Conservation (phyloP, 2,888 invertebrate genomes). For the Caenorhabditis sp. region DNA sequence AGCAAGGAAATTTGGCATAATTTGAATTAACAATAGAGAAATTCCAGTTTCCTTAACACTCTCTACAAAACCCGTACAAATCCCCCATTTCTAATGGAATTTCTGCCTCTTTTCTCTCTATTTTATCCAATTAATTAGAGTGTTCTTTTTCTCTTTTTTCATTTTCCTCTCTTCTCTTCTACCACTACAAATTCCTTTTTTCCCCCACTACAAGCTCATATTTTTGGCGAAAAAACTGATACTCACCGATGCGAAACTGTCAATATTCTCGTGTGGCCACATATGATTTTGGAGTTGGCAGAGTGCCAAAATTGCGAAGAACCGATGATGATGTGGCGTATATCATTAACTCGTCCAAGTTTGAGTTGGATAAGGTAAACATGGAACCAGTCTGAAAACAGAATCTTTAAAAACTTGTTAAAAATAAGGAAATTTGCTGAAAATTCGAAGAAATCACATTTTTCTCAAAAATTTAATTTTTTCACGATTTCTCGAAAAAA, state of each 20-base stretch:
- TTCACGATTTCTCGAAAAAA: too few relatives aligned
- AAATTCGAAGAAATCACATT: too few relatives aligned
- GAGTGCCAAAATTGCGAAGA: neutral
- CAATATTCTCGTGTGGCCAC: slow-evolving; percentile 55
- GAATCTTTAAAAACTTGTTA: too few relatives aligned
- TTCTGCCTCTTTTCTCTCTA: neutral
- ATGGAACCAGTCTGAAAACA: too few relatives aligned
- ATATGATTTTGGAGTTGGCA: slow-evolving; percentile 11
- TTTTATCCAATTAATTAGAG: slow-evolving; percentile 52
- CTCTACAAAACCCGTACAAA: neutral
- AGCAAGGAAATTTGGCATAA: too few relatives aligned
- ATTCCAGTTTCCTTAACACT: too few relatives aligned
- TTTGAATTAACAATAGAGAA: too few relatives aligned
- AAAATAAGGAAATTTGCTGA: too few relatives aligned
- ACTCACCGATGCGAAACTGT: slow-evolving; percentile 35
- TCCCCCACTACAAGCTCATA: too few relatives aligned
- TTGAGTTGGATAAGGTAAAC: slow-evolving; percentile 2
- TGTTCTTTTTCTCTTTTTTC: slow-evolving; percentile 10
- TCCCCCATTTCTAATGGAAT: slow-evolving; percentile 2
- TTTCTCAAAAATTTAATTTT: too few relatives aligned
- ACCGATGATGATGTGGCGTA: neutral
- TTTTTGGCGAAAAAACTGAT: neutral
- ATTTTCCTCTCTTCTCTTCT: neutral
- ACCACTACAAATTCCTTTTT: neutral
- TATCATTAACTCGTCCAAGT: neutral